Base-by-base conservation (phyloP, 2,113 vertebrate genomes). In the Naja naja region DNA sequence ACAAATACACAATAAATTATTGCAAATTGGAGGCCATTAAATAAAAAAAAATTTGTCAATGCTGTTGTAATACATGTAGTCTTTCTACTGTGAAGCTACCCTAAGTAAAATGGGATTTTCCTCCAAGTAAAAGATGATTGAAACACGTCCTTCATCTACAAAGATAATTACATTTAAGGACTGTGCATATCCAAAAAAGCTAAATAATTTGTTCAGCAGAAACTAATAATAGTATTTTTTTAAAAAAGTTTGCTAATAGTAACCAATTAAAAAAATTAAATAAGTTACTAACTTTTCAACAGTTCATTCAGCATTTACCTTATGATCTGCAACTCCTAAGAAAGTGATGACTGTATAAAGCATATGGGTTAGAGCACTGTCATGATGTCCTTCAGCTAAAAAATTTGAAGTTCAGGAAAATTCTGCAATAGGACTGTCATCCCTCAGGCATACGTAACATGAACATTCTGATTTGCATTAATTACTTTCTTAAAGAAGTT, bases 281-380 rank as follows among this genome's bases (percentile, higher is more conserved):
- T 10, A 3, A 88, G 18, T 87, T 25, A 89, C 5, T 92, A 90
- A 88, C 8, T 94, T 87, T 45, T 60, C 92, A 93, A 64, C 0
- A 58, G 18, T 94, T 69, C 39, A 93, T 58, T 2, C 22, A 81
- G n/a, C 81, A 94, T 96, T 97, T 97, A 99, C 99, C 98, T 99
- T 99, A 95, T 99, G 99, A 96, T 99, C 99, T 47, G 99, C 99
- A 93, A 99, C 98, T 14, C 99, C 99, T 81, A 99, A 96, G 96
- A 99, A 98, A 53, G 98, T 98, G 89, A 99, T 99, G 88, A 98
- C 97, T 25, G 98, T 99, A 95, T 99, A 98, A 10, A 99, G 98
- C 93, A 99, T 98, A 92, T 99, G 99, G 55, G 99, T 99, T 90
- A 99, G 98, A 74, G 99, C 99, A 89, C 99, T 99, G 97, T 99